These are phyloP conservation scores for Erpobdella octoculata DNA, from an alignment of 2,888 invertebrate species.

Conservation along the genomic window DNA sequence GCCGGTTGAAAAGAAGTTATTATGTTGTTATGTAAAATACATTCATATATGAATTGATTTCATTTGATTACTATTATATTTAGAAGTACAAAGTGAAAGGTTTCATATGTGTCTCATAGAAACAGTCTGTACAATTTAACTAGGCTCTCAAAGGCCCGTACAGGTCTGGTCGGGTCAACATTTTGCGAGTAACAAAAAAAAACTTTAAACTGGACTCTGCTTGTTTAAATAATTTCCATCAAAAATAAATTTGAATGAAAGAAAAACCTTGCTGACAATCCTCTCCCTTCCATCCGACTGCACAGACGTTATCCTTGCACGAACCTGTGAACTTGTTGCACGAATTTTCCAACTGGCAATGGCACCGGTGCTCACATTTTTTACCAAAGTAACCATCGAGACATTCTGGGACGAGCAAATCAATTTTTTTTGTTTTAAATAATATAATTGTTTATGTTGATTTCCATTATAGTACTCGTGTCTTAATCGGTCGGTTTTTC, in stretches of 20 bases:
- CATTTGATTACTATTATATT: no score
- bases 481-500: no score
- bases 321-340: conserved; percentile 6
- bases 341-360: background rate
- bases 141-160: no score
- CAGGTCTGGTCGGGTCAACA: no score
- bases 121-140: no score
- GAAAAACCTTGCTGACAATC: conserved; percentile 10
- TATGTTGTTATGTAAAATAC: no score
- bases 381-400: conserved; percentile 8
- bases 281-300: background rate
- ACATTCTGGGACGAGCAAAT: background rate
- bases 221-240: background rate
- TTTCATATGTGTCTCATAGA: no score
- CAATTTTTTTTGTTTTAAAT: background rate
- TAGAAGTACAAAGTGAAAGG: no score
- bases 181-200: background rate
- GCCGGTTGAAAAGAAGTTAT: no score
- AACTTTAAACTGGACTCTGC: background rate
- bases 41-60: no score
- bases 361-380: background rate
- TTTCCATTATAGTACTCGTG: no score
- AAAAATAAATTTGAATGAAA: background rate
- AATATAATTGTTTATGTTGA: background rate
- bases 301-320: background rate